Evolutionary conservation across 2,797 vertebrate species (phyloP), one percentile per base, ranked within the genome.

Genomic region (Paramormyrops hopkinsi): DNA sequence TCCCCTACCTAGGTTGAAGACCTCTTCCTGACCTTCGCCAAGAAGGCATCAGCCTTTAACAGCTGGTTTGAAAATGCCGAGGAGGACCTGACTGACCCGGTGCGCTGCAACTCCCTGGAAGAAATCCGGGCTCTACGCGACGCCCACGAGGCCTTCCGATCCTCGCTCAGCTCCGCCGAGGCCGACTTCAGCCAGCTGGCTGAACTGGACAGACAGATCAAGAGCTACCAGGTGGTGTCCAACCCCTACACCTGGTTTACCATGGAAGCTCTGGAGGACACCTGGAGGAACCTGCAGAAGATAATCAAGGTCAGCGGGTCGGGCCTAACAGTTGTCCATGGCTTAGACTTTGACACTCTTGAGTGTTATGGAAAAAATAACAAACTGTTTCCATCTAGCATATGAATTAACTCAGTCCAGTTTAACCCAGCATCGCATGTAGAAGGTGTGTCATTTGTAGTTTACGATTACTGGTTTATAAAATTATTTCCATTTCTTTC

Each of bases 201-300:
- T 0, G 98, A 99, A 94, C 97, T 99, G 5, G 98, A 99, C 93
- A 96, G 96, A 7, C 98, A 99, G 95, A 99, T 99, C 94, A 99
- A 98, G 95, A 97, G 97, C 93, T 99, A 98, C 95, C 97, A 98
- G 0, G 97, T 99, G 90, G 96, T 97, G 90, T 99, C 99, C 93
- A 99, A 99, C 94, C 99, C 98, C 0, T 99, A 99, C 90, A 99
- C 99, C 83, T 99, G 99, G 99, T 99, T 99, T 94, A 99, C 99
- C 50, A 99, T 99, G 98, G 98, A 99, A 93, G 98, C 99, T 22
- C 94, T 99, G 90, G 99, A 99, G 91, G 99, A 99, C 94, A 99
- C 98, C 53, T 99, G 98, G 99, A 96, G 98, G 92, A 99, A 99
- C 93, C 95, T 99, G 91, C 99, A 99, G 96, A 99, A 99, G 93